A percentile compares a stretch with the other conserved stretches of the same genome.
Conservation (phyloP, 2,888 invertebrate genomes). For the Chromoteleia sp. region DNA sequence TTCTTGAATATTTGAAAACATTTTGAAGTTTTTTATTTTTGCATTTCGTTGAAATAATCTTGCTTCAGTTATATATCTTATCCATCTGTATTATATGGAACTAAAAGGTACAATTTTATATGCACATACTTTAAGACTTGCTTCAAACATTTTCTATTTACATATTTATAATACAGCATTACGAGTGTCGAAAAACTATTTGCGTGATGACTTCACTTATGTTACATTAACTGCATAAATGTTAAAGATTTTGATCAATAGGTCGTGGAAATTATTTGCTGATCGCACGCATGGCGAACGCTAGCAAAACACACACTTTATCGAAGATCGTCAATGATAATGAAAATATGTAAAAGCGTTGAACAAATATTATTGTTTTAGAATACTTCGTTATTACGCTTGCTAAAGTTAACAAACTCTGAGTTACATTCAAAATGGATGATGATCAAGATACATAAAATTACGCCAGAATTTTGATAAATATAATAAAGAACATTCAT, state of each 20-base stretch:
- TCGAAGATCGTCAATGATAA: slow-evolving; percentile 10
- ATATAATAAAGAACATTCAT: no score
- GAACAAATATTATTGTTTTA: background rate
- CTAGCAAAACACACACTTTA: slow-evolving; percentile 5
- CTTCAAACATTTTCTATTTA: slow-evolving; percentile 19
- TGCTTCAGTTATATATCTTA: slow-evolving; percentile 5
- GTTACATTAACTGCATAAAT: slow-evolving; percentile 24
- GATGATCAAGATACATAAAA: no score
- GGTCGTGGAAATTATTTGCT: slow-evolving; percentile 27
- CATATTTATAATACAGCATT: slow-evolving; percentile 27
- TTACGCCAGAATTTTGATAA: no score
- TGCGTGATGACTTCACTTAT: slow-evolving; percentile 37
- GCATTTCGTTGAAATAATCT: slow-evolving; percentile 11
- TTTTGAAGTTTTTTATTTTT: no score
- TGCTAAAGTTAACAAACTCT: no score
- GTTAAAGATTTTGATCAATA: slow-evolving; percentile 32
- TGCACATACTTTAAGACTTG: slow-evolving; percentile 20
- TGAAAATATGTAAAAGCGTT: background rate
- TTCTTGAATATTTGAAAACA: no score
- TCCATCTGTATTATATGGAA: background rate
- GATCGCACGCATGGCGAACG: slow-evolving; percentile 21
- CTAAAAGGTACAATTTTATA: slow-evolving; percentile 5
- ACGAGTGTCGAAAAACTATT: slow-evolving; percentile 31
- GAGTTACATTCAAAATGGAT: no score
- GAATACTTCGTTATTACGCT: no score